A percentile compares a stretch with the other conserved stretches of the same genome.
Evolutionary conservation across 2,113 vertebrate species (phyloP).

Genomic region (Corvus cornix): DNA sequence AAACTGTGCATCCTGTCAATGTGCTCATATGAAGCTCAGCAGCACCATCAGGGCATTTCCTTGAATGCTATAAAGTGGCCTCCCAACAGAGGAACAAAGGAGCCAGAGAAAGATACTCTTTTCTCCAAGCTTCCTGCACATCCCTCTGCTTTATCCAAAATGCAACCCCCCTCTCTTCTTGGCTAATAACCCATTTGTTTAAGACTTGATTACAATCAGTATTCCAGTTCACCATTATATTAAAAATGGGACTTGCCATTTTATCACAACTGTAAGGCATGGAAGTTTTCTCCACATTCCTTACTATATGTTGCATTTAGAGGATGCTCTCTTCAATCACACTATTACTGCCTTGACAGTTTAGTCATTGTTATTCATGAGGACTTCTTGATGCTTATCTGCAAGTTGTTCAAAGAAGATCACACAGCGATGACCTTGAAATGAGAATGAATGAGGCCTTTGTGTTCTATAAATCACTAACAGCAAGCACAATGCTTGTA

Average conservation of each 20-base stretch:
- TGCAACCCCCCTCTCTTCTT: not conserved
- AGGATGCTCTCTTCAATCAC: constrained; percentile 31
- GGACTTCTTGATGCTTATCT: constrained; percentile 52
- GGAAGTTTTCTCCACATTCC: constrained; percentile 19
- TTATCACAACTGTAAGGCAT: not conserved
- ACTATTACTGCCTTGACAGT: constrained; percentile 28
- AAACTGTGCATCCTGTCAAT: not conserved
- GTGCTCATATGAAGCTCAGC: not conserved
- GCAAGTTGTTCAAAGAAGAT: constrained; percentile 60
- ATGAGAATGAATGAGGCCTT: constrained; percentile 45
- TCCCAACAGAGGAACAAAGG: not conserved
- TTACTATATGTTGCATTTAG: constrained; percentile 19
- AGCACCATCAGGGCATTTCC: not conserved
- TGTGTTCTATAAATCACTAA: constrained; percentile 43
- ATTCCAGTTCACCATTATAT: not conserved
- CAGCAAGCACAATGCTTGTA: not conserved
- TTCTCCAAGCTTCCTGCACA: not conserved
- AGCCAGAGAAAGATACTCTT: not conserved
- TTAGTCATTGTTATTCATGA: constrained; percentile 62
- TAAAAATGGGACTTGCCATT: not conserved
- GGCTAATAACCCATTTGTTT: not conserved
- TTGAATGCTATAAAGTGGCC: not conserved
- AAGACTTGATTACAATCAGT: not conserved
- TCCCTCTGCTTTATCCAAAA: not conserved
- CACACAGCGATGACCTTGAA: constrained; percentile 27